Evolutionary conservation across 1,140 invertebrate species (phyloP), one percentile per base, ranked within the genome.

Genomic region (Littorina saxatilis): DNA sequence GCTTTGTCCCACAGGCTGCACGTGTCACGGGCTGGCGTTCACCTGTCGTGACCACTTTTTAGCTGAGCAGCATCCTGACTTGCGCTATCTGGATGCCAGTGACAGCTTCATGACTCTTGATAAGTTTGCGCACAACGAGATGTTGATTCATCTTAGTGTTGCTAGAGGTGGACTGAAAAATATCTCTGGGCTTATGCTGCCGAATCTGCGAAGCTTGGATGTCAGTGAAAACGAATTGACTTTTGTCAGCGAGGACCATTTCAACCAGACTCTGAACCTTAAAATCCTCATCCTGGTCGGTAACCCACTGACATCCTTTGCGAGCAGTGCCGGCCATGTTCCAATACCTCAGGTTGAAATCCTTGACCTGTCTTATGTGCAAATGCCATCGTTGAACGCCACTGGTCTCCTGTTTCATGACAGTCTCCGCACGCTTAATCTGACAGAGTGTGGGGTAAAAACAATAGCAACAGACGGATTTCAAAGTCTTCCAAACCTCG

Each of bases 231-330:
- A 82, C n/a, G 17, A 40, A 7, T 9, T 72, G 2, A 40, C 17
- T 3, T 7, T 37, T 20, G 20, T 72, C 7, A 7, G 2, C 13
- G 3, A 40, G 17, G 68, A 72, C 5, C 23, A 35, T 27, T 20
- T 72, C 23, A 23, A 2, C 35, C 39, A 43, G 0, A 23, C 40
- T 3, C 7, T 13, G 11, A 39, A 43, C 37, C 40, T 72, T 5
- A 72, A 43, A 17, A 15, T 37, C 13, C 35, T 72, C 13, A 9
- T 27, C 2, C 11, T 72, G 68, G 37, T 76, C 40, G 61, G 72
- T 17, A 84, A 85, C 52, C n/a, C 70, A 17, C 76, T 87, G 17
- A 58, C 27, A 9, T 74, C 83, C n/a, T 80, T 70, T 15, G 3
- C 52, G 2, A 50, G 75, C 29, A 75, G 83, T 5, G 83, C 85